Base-by-base conservation (phyloP, 2,113 vertebrate genomes). In the Zapus hudsonius region DNA sequence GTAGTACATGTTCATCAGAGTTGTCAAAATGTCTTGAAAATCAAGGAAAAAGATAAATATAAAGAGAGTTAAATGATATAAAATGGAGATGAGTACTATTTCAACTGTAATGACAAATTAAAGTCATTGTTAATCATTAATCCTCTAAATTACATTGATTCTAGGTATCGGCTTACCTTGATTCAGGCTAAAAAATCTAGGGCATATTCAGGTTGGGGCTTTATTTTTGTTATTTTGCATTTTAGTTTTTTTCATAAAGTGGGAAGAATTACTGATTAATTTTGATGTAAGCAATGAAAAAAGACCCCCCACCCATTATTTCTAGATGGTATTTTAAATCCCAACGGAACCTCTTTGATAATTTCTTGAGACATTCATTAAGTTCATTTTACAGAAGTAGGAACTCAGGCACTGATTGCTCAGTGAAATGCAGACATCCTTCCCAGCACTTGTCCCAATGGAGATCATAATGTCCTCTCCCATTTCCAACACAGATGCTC, bases 141-240 rank as follows among this genome's bases (percentile, higher is more conserved):
- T 80, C 42, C 84, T 69, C 42, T 82, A 87, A 95, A 57, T 89
- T 89, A 69, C 27, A 52, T 20, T 55, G n/a, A 87, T 36, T 3
- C 13, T 66, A 61, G 85, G 74, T 38, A 29, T 55, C 57, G 70
- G 19, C 16, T 69, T 64, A 63, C 40, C 5, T 15, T n/a, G 36
- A 75, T 29, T 90, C 59, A 70, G 20, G 67, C 66, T 87, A 86
- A 90, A 44, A 86, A 84, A 67, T 57, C 36, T 40, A 88, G 42
- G 40, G 15, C 2, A 36, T 76, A 69, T 73, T 84, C 55, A 87
- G 38, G 33, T 38, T 73, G 55, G 4, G 20, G 69, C 89, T 93
- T 92, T 80, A 69, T 47, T 90, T 90, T 87, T 88, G 19, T 75
- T 91, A 55, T 70, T 91, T 90, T 84, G 23, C 20, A 40, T 88